Evolutionary conservation across 2,888 invertebrate species (phyloP), one percentile per base, ranked within the genome.

Genomic region (Orthosia gothica): DNA sequence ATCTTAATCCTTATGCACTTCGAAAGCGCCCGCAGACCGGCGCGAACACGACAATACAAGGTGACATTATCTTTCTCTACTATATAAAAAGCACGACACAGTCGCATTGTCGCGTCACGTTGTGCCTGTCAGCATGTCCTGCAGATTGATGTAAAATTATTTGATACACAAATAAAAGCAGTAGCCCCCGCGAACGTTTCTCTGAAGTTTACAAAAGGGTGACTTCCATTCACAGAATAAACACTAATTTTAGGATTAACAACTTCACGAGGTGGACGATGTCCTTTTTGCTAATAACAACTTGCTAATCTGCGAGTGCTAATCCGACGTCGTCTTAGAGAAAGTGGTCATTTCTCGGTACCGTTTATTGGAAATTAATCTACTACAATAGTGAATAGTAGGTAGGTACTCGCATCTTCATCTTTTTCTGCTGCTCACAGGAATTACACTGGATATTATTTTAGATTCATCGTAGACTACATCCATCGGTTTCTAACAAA

Each of bases 301-400:
- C n/a, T 40, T 40, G 40, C 40, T 45, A 47, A 49, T 11, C 13
- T 40, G 3, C 13, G 5, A 73, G 11, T 4, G 26, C 11, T 72
- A 50, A 61, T 61, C 62, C n/a, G n/a, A 15, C 74, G 18, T 18
- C 74, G 26, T n/a, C 11, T 9, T 20, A 59, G 3, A 50, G 16
- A 50, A 15, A 20, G 45, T 12, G 7, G 5, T 50, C 23, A 26
- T 50, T 74, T 74, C 23, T 73, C 9, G 16, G 23, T n/a, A 40
- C 5, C 13, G 13, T 47, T 32, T 32, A 66, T 50, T 50, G 13
- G n/a, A 16, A 26, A 52, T n/a, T 20, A 45, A 45, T 16, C 0
- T 49, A n/a, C 2, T 23, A 55, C 7, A 1, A 23, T 18, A 59
- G 5, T 0, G 4, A 45, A 23, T 23, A 23, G 15, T 54, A 18